phyloP scores from a whole-genome alignment of 2,797 vertebrate genomes.

The Cephalopachus bancanus region DNA sequence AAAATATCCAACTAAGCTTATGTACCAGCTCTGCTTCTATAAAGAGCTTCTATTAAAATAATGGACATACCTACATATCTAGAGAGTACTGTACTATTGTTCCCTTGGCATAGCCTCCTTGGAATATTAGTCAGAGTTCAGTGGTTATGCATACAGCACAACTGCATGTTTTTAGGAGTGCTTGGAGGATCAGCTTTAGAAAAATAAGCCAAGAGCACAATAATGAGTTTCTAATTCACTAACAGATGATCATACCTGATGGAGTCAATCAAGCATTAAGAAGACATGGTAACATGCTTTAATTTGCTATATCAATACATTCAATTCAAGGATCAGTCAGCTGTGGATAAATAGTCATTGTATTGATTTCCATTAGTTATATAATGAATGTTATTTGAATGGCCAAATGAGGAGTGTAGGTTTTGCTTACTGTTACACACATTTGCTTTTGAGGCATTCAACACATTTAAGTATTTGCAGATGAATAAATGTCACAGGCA shows the following conservation, averaged over 20 bases:
- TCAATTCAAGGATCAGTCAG: not conserved
- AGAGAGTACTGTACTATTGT: not conserved
- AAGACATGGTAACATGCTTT: not conserved
- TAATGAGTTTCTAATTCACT: not conserved
- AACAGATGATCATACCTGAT: not conserved
- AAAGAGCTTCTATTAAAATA: not conserved
- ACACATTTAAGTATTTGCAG: not conserved
- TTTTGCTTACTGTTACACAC: not conserved
- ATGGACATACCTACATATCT: not conserved
- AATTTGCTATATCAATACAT: not conserved
- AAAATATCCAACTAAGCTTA: not conserved
- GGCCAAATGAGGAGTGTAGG: not conserved
- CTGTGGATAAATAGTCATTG: not conserved
- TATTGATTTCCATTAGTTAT: not conserved
- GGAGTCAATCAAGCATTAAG: not conserved
- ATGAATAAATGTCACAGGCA: not conserved
- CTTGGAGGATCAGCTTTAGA: not conserved
- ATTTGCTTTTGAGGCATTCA: not conserved
- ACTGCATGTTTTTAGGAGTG: not conserved
- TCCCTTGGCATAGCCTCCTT: not conserved
- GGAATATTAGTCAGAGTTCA: not conserved
- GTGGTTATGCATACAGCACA: too few relatives aligned
- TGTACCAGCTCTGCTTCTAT: not conserved
- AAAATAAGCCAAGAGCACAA: not conserved
- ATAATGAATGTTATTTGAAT: not conserved